Percentiles rank a stretch among this genome's conserved stretches.
These are phyloP conservation scores for Ichneumoninae sp. DNA, from an alignment of 2,888 invertebrate genomes.

Conservation along the genomic window DNA sequence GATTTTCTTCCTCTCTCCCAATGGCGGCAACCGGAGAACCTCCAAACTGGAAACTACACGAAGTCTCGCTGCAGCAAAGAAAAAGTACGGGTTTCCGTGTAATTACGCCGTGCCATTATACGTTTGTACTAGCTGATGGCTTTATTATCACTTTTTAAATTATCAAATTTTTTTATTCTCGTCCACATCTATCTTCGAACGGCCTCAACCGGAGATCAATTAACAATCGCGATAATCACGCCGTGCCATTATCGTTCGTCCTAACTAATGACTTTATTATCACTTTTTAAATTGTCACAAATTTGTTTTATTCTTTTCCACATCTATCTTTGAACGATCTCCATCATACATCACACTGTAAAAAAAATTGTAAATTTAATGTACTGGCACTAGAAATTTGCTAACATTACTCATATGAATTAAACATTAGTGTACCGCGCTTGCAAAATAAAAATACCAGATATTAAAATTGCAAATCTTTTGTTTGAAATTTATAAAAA, in stretches of 20 bases:
- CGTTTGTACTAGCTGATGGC: neutral
- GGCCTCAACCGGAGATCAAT: no score
- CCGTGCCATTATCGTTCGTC: neutral
- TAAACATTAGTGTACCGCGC: no score
- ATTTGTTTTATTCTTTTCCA: neutral
- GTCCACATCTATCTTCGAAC: no score
- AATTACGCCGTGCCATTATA: slow-evolving; percentile 2
- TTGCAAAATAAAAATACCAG: no score
- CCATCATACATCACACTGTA: no score
- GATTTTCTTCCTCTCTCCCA: slow-evolving; percentile 35
- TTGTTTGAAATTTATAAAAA: no score
- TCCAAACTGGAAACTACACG: slow-evolving; percentile 9
- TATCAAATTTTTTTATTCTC: neutral
- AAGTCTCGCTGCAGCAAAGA: neutral
- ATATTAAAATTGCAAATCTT: no score
- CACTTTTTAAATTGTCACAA: neutral
- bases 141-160: slow-evolving; percentile 1
- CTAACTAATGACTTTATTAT: neutral
- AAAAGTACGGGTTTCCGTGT: neutral
- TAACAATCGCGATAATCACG: neutral
- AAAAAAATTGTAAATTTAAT: no score
- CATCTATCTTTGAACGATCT: no score
- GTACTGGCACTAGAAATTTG: no score
- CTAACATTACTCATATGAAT: no score
- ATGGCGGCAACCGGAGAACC: slow-evolving; percentile 6